Evolutionary conservation across 2,888 invertebrate species (phyloP), one percentile per base, ranked within the genome.

Genomic region (Tetramorium bicarinatum): DNA sequence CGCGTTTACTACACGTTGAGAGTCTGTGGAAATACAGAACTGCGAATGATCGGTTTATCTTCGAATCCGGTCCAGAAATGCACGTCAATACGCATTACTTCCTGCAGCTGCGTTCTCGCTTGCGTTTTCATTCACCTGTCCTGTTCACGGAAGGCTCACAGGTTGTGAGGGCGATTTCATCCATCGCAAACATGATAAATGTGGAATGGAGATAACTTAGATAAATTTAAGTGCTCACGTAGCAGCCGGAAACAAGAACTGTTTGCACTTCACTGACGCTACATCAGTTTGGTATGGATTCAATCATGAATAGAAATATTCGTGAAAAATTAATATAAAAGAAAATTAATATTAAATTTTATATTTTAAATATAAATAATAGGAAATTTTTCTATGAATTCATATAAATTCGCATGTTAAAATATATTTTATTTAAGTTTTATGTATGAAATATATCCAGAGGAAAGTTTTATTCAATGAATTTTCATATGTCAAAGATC

Each of bases 81-180:
- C 38, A 18, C 9, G 21, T 8, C 64, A 9, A 21, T 64, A 64
- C 15, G 21, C 13, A 41, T 21, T 11, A 64, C 41, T 66, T 77
- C 76, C 56, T 44, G 69, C 56, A 67, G 54, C 54, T 56, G 44
- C 47, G 44, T 15, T 11, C 34, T 75, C 61, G 38, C 21, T 52
- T 18, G 52, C n/a, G n/a, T 47, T 34, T n/a, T 69, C 18, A 71
- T 79, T 79, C 71, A 71, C 79, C 59, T 76, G 52, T 11, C 15
- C 15, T 71, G 59, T 47, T 18, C 18, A 2, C 1, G 47, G 13
- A 21, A 38, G 25, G 18, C 25, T 52, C 56, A 11, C 21, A 3
- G 15, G 4, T 47, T 34, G n/a, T 34, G 44, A 44, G 29, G 44
- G 15, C 18, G 25, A 9, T 41, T 79, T 79, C 71, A 79, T 59